These are phyloP conservation scores for Halocynthia aurantium DNA, from an alignment of 23 tunicate species.

Conservation along the genomic window DNA sequence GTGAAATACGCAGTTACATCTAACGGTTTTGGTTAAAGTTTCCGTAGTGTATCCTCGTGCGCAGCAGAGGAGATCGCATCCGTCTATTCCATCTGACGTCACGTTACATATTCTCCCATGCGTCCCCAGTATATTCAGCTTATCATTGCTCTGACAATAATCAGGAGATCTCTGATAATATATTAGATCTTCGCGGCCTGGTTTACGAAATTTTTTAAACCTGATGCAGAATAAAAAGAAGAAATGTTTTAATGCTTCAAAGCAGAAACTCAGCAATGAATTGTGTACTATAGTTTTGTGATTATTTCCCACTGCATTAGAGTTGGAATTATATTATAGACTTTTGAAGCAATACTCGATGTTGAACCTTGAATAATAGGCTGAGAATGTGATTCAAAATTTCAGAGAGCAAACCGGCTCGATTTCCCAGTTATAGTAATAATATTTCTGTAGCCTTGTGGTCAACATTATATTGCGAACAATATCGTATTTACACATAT, in stretches of 20 bases:
- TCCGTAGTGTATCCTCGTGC: constrained; percentile 51
- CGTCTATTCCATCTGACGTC: constrained; percentile 57
- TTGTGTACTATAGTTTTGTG: no score
- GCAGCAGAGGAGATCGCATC: constrained; percentile 79
- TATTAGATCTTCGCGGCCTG: constrained; percentile 30
- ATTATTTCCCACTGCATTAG: no score
- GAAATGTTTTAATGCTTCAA: neutral
- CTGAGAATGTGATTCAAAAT: no score
- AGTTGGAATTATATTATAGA: no score
- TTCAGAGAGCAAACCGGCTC: no score
- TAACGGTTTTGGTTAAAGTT: constrained; percentile 35
- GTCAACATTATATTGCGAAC: no score
- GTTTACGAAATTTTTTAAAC: neutral
- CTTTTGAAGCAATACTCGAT: no score
- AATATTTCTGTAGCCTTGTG: no score
- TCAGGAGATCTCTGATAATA: constrained; percentile 55
- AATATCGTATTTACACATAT: no score
- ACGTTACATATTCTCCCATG: constrained; percentile 58
- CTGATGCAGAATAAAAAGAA: neutral
- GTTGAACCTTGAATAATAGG: no score
- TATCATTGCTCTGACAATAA: constrained; percentile 47
- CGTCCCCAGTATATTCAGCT: constrained; percentile 66
- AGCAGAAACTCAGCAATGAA: neutral
- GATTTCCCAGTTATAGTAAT: no score
- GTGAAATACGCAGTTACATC: constrained; percentile 71